phyloP scores from a whole-genome alignment of 1,140 invertebrate species.

The Gryllus bimaculatus region DNA sequence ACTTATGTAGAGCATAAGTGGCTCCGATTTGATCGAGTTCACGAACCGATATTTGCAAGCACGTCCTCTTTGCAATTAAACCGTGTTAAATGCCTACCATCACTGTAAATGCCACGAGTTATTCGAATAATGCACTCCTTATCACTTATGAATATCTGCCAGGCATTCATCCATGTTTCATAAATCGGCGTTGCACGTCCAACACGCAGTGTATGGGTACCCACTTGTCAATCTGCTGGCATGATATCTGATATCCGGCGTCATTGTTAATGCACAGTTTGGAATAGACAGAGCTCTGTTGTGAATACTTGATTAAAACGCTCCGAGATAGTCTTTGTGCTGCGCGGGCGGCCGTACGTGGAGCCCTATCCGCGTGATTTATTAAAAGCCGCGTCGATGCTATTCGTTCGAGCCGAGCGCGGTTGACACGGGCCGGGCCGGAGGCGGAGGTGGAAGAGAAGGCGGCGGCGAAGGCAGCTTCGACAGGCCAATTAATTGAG shows the following conservation, averaged over 20 bases:
- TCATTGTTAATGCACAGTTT: not conserved
- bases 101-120: not conserved
- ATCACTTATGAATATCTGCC: not conserved
- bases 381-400: not conserved
- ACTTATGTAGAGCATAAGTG: too few species aligned
- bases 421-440: too few species aligned
- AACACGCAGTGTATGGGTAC: not conserved
- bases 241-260: not conserved
- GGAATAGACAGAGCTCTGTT: not conserved
- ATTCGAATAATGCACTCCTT: not conserved
- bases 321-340: not conserved
- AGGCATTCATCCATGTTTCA: not conserved
- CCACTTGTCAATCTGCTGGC: not conserved
- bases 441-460: too few species aligned
- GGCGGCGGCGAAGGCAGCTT: too few species aligned
- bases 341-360: not conserved
- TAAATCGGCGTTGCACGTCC: not conserved
- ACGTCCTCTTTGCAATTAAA: not conserved
- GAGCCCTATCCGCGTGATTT: not conserved
- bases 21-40: too few species aligned
- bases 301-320: not conserved
- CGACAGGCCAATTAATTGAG: too few species aligned
- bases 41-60: too few species aligned
- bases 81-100: not conserved
- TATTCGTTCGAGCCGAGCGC: not conserved